phyloP scores from a whole-genome alignment of 2,113 vertebrate species.

The Antechinus flavipes region DNA sequence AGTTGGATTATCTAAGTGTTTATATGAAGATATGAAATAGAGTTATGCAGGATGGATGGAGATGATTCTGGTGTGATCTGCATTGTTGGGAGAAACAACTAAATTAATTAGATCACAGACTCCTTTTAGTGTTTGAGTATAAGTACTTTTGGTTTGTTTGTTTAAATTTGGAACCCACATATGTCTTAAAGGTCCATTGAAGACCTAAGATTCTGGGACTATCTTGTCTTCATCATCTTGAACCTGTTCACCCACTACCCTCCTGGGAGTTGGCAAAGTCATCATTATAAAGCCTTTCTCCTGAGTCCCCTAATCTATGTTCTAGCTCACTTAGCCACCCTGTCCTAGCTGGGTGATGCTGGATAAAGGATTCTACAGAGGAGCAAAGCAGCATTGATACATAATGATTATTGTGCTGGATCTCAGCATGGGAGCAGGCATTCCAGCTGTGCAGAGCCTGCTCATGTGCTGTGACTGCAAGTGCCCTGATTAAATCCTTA shows the following conservation, averaged over 20 bases:
- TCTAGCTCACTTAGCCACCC: conserved; percentile 3
- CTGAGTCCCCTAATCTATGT: not conserved
- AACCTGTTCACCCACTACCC: not conserved
- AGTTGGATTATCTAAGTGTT: not conserved
- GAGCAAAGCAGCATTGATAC: not conserved
- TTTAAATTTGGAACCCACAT: not conserved
- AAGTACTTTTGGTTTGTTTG: not conserved
- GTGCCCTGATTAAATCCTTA: conserved; percentile 32
- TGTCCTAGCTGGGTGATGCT: not conserved
- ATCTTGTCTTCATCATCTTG: not conserved
- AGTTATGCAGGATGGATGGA: not conserved
- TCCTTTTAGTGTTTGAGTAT: not conserved
- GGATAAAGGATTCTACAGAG: not conserved
- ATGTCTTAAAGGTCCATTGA: not conserved
- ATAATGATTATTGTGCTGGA: conserved; percentile 8
- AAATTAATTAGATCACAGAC: not conserved
- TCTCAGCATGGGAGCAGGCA: conserved; percentile 21
- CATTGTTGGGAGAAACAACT: not conserved
- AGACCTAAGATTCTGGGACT: not conserved
- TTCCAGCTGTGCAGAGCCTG: conserved; percentile 25
- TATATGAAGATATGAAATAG: not conserved
- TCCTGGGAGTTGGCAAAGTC: not conserved
- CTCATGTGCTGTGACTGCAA: conserved; percentile 25
- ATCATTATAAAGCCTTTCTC: not conserved
- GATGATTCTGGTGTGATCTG: not conserved